A percentile compares a stretch with the other conserved stretches of the same genome.
Conservation (phyloP, 2,113 vertebrate species). For the Emydura subglobosa region DNA sequence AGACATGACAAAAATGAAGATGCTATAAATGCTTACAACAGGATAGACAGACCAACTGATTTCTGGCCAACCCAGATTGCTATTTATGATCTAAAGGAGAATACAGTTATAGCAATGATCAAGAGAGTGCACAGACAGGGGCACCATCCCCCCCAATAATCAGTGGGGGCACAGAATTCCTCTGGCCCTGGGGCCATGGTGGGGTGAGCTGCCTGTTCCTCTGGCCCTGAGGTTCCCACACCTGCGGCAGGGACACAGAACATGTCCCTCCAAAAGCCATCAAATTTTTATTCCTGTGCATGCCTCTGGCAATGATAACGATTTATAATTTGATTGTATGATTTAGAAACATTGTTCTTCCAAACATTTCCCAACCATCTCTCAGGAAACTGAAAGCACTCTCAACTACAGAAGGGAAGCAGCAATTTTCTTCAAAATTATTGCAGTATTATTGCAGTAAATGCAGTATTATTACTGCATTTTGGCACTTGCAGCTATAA, state of each 20-base stretch:
- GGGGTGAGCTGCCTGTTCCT: too few species aligned
- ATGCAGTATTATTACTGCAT: not conserved
- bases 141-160: too few species aligned
- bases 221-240: too few species aligned
- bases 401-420: not conserved
- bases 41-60: not conserved
- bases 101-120: not conserved
- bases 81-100: constrained; percentile 4
- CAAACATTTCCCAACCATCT: not conserved
- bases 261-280: too few species aligned
- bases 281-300: too few species aligned
- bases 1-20: not conserved
- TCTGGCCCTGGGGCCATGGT: too few species aligned
- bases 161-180: too few species aligned
- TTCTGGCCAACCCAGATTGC: not conserved
- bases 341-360: not conserved
- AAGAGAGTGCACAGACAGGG: too few species aligned
- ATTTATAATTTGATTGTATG: not conserved
- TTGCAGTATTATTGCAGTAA: too few species aligned
- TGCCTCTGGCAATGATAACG: rapidly evolving
- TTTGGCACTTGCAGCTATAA: constrained; percentile 54
- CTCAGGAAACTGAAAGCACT: not conserved
- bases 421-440: constrained; percentile 27
- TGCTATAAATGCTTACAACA: not conserved
- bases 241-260: too few species aligned